Base-by-base conservation (phyloP, 2,113 vertebrate genomes). In the Malurus melanocephalus region DNA sequence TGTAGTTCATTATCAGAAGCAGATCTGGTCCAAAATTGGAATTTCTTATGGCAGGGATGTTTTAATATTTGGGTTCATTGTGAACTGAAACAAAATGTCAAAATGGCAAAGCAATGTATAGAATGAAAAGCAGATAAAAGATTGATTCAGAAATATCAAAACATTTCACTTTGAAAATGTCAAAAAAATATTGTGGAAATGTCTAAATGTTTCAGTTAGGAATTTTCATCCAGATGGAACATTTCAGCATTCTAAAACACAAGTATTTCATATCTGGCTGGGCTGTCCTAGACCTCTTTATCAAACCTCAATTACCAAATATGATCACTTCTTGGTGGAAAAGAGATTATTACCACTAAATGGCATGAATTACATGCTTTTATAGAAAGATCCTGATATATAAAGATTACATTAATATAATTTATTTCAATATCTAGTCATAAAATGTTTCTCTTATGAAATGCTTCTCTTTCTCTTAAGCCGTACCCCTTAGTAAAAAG, bases 101-200 rank as follows among this genome's bases (percentile, higher is more conserved):
- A 87, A 90, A 93, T 40, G 40, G 66, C 61, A 94, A 92, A 75
- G 87, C 42, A 84, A 53, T 5, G 6, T 42, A 75, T 7, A 46
- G 27, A 81, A 90, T 43, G 30, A 80, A 81, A 84, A 72, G 23
- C 0, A 0, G 51, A 62, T 26, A 88, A 89, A 76, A 76, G 16
- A 83, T 65, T 57, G 35, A 55, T 81, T 86, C 40, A 61, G 51
- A 91, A 92, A 91, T 90, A 91, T 76, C 33, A 91, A 91, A 95
- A 89, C 71, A 76, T 62, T 90, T 81, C 22, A 69, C 61, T 85
- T 76, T 79, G 14, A 84, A 84, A 90, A 90, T 33, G 49, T 72
- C 24, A 51, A 51, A 92, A 68, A 80, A 64, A 16, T 27, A 30
- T 79, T 92, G 67, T 85, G 30, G 43, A 85, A 93, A 81, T 79